phyloP scores from a whole-genome alignment of 2,113 vertebrate genomes.

The Stegostoma tigrinum region DNA sequence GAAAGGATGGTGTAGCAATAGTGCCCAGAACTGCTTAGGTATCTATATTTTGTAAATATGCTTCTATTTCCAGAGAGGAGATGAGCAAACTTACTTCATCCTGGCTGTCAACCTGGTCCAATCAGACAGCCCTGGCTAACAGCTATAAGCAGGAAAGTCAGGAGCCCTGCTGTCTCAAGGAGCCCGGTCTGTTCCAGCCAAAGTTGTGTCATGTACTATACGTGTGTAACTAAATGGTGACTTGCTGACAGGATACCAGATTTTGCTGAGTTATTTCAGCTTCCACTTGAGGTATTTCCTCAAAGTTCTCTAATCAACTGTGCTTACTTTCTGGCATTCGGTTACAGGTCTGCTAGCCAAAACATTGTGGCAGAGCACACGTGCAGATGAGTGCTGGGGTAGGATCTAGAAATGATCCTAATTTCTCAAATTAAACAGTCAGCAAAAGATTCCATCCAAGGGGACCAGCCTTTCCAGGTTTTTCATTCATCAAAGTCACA shows the following conservation, averaged over 20 bases:
- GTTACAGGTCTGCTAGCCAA: neutral
- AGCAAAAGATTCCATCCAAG: too few relatives aligned
- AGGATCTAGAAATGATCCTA: neutral
- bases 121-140: too few relatives aligned
- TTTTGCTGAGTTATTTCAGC: too few relatives aligned
- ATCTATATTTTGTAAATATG: neutral
- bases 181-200: too few relatives aligned
- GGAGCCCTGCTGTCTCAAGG: too few relatives aligned
- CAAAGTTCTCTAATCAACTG: neutral
- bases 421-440: too few relatives aligned
- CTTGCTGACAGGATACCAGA: too few relatives aligned
- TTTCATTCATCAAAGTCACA: too few relatives aligned
- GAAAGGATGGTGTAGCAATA: neutral
- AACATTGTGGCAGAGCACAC: neutral
- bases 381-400: neutral
- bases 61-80: neutral
- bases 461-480: too few relatives aligned
- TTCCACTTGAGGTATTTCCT: neutral
- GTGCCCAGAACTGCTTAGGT: neutral
- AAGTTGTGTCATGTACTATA: too few relatives aligned
- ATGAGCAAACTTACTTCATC: neutral
- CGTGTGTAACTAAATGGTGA: too few relatives aligned
- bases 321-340: neutral
- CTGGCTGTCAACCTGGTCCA: neutral
- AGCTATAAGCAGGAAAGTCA: too few relatives aligned